Evolutionary conservation across 1,140 invertebrate genomes (phyloP).

Genomic region (Harpegnathos saltator): DNA sequence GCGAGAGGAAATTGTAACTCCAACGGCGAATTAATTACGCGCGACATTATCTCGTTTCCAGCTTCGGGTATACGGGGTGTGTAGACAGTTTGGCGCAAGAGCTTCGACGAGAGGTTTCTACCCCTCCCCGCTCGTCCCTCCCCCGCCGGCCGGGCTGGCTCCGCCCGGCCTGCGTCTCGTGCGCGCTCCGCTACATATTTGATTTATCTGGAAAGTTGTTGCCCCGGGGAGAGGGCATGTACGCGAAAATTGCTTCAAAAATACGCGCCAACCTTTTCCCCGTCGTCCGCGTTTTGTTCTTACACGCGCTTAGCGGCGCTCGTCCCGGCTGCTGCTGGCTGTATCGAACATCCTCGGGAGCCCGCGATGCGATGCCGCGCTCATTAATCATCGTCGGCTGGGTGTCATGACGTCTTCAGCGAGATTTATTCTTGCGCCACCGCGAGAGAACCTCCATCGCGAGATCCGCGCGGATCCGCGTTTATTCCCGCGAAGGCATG

Average conservation of each 20-base stretch:
- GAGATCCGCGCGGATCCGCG: too few species aligned
- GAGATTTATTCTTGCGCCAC: too few species aligned
- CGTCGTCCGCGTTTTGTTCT: conserved; percentile 63
- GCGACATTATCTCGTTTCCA: conserved; percentile 70
- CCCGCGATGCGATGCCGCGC: not conserved
- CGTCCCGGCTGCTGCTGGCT: conserved; percentile 25
- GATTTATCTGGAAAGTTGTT: conserved; percentile 72
- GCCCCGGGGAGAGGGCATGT: conserved; percentile 31
- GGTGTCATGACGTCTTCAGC: too few species aligned
- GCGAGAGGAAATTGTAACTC: conserved; percentile 37
- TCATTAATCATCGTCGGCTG: too few species aligned
- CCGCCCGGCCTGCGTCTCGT: not conserved
- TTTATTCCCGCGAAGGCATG: too few species aligned
- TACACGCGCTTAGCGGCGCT: not conserved
- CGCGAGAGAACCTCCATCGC: too few species aligned
- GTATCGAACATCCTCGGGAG: conserved; percentile 42
- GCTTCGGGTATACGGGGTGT: conserved; percentile 43
- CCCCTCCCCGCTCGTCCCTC: not conserved
- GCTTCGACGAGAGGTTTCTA: conserved; percentile 55
- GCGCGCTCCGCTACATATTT: conserved; percentile 64
- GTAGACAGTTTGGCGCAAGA: conserved; percentile 58
- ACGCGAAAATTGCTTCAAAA: conserved; percentile 66
- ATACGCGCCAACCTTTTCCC: conserved; percentile 57
- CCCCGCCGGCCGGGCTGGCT: not conserved
- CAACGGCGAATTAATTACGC: conserved; percentile 70